Evolutionary conservation across 2,113 vertebrate genomes (phyloP), one percentile per base, ranked within the genome.

Genomic region (Zonotrichia leucophrys): DNA sequence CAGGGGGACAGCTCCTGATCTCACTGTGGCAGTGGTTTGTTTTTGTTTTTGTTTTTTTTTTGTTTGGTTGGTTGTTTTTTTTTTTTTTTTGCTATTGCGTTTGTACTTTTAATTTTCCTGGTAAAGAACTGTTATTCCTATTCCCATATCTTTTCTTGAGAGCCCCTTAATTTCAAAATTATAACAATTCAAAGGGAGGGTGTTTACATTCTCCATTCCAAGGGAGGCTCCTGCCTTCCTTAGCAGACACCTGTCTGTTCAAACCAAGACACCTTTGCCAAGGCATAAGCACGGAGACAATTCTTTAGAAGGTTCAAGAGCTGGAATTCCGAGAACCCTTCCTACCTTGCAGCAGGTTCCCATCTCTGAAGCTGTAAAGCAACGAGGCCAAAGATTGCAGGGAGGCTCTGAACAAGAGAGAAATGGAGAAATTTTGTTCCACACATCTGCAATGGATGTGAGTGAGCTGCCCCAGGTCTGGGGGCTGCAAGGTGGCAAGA

Each of bases 391-490:
- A 41, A 64, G 25, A 28, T 85, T 53, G 22, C 67, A 41, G 72
- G 44, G 30, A 47, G 35, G 44, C 24, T 55, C 62, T 60, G 44
- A 49, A 6, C 24, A 4, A 42, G 37, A 49, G n/a, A 42, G 58
- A 63, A 84, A n/a, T 0, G 0, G 20, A n/a, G 24, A 33, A 27
- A 28, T 50, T 66, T 5, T 13, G 5, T 47, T 77, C 66, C 25
- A 75, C 52, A 42, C 7, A 18, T 42, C 53, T 87, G 52, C 35
- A 16, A 2, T 3, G 0, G 0, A 22, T 30, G 37, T 12, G 37
- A 39, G 37, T 5, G 59, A 56, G 8, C 35, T 46, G 6, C n/a
- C 17, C 30, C 58, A 20, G 62, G 16, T 24, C 50, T 60, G 62
- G 20, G 50, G 20, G 25, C 23, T 50, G 17, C 9, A 5, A 10